phyloP scores from a whole-genome alignment of 2,888 invertebrate species.

The Lepeophtheirus nordmannii region DNA sequence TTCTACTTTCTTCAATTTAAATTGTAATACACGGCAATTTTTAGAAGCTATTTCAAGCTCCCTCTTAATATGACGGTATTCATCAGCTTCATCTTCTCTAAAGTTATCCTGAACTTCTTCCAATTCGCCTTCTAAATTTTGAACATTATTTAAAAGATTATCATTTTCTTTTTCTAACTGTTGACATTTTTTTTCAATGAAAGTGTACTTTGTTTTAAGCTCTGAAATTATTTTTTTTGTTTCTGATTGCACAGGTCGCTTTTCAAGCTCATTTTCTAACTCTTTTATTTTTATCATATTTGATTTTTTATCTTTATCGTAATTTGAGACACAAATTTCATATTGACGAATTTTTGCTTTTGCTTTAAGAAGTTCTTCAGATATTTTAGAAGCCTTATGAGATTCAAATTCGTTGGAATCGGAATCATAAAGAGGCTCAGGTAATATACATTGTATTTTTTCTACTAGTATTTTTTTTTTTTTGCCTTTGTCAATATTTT shows the following conservation, averaged over 20 bases:
- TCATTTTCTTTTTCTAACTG: conserved; percentile 92
- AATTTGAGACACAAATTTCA: conserved; percentile 48
- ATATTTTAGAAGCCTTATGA: conserved; percentile 48
- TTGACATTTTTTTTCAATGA: conserved; percentile 79
- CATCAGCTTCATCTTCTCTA: conserved; percentile 91
- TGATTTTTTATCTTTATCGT: conserved; percentile 59
- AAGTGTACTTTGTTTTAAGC: conserved; percentile 61
- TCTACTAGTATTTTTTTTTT: too few relatives aligned
- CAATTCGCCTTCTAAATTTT: conserved; percentile 88
- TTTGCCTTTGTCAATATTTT: too few relatives aligned
- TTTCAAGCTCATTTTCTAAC: conserved; percentile 51
- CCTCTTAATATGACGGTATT: conserved; percentile 79
- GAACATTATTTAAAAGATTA: conserved; percentile 76
- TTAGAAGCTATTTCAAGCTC: conserved; percentile 93
- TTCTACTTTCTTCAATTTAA: conserved; percentile 91
- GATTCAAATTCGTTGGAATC: conserved; percentile 56
- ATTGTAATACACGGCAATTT: conserved; percentile 92
- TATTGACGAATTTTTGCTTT: conserved; percentile 75
- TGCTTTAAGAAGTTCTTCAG: conserved; percentile 48
- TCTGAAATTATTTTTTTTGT: conserved; percentile 50
- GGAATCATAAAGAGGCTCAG: too few relatives aligned
- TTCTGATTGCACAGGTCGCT: conserved; percentile 29
- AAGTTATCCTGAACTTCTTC: conserved; percentile 97
- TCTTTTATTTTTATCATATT: conserved; percentile 54
- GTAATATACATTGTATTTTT: too few relatives aligned